Conservation (phyloP, 1,140 invertebrate genomes). For the Aphaenogaster floridana region DNA sequence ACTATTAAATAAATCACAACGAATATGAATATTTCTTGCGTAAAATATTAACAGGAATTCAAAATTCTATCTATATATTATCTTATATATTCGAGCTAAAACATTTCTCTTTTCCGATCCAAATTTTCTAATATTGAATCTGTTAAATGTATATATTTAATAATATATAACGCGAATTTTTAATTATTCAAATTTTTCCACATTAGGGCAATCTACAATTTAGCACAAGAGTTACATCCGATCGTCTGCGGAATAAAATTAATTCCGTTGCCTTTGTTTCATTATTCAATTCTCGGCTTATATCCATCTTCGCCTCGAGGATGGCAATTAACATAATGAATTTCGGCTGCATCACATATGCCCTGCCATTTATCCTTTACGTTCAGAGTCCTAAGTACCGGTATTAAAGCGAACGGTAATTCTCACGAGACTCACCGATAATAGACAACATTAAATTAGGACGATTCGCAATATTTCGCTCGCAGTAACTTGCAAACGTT, state of each 20-base stretch:
- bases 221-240: not conserved
- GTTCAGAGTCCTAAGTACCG: conserved; percentile 12
- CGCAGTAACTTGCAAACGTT: conserved; percentile 18
- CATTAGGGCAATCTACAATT: conserved; percentile 24
- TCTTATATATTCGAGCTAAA: not conserved
- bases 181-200: conserved; percentile 21
- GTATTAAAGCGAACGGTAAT: conserved; percentile 57
- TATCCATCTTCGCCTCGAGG: not conserved
- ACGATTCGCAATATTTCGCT: not conserved
- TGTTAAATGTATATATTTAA: not conserved
- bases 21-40: not conserved
- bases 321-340: conserved; percentile 64
- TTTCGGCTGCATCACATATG: conserved; percentile 45
- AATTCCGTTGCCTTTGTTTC: conserved; percentile 50
- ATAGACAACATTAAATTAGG: conserved; percentile 52
- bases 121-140: conserved; percentile 6
- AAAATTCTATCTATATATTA: not conserved
- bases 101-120: not conserved
- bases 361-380: conserved; percentile 57
- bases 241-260: conserved; percentile 48
- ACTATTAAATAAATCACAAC: not conserved
- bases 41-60: conserved; percentile 1
- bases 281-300: conserved; percentile 46
- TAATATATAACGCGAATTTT: not conserved
- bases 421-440: conserved; percentile 63